Evolutionary conservation across 2,888 invertebrate genomes (phyloP), one percentile per base, ranked within the genome.

Genomic region (Drosophila suboccidentalis): DNA sequence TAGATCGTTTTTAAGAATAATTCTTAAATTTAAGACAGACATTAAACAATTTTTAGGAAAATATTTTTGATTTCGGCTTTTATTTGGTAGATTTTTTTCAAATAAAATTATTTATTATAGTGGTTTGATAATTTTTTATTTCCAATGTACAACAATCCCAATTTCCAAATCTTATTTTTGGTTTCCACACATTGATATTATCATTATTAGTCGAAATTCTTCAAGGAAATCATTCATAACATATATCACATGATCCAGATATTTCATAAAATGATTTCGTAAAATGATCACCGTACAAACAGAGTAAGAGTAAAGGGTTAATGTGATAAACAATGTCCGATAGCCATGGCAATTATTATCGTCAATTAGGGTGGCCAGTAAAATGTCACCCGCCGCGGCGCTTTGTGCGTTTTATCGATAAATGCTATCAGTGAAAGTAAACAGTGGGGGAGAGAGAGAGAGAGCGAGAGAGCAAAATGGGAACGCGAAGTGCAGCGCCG

Each of bases 381-480:
- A 58, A 11, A 26, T 39, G 19, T 46, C 26, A 38, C 29, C 58
- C 38, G 17, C 1, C 22, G 10, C 47, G 47, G 15, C 5, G 32
- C 19, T 19, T 50, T 19, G n/a, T 49, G 11, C 15, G 58, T 49
- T 59, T 49, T 49, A 59, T 59, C 58, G 47, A 59, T 59, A 39
- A 39, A 38, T 29, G 47, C 15, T 36, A 32, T 17, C 22, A 61
- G 29, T 44, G 36, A 29, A 46, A 46, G 46, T 57, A 62, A 46
- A 62, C 46, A 55, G 22, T 13, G 15, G 22, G 17, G 29, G 29
- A 6, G 29, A 4, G 43, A 61, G 44, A 19, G 36, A 29, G 55
- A 44, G 43, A n/a, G n/a, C 15, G 8, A 44, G 53, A 53, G 38
- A 53, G 51, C 36, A 43, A 47, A 39, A 53, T 17, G 58, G 57